phyloP scores from a whole-genome alignment of 2,888 invertebrate species.

The Eledona agricola region DNA sequence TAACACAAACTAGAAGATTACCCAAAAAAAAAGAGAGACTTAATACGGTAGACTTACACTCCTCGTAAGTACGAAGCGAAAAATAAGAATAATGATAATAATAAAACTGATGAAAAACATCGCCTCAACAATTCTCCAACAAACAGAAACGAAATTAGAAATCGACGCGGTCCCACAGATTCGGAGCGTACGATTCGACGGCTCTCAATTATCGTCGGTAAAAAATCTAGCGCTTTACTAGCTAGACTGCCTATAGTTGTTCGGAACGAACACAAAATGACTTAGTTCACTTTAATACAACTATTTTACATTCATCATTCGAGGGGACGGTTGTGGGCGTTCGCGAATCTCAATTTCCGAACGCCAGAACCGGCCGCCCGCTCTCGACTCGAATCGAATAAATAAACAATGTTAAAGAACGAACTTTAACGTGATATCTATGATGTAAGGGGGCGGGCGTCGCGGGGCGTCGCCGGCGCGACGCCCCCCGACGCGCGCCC shows the following conservation, averaged over 20 bases:
- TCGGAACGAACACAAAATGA: slow-evolving; percentile 33
- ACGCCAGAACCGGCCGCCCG: slow-evolving; percentile 35
- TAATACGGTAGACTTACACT: slow-evolving; percentile 7
- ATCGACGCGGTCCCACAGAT: background rate
- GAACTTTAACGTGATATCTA: slow-evolving; percentile 51
- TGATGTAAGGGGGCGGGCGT: slow-evolving; percentile 15
- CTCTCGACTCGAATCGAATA: slow-evolving; percentile 39
- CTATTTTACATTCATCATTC: slow-evolving; percentile 44
- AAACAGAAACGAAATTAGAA: slow-evolving; percentile 1
- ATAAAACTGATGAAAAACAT: no score
- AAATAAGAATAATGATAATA: slow-evolving; percentile 12
- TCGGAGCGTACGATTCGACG: slow-evolving; percentile 3
- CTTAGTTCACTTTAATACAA: slow-evolving; percentile 38
- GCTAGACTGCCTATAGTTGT: slow-evolving; percentile 48
- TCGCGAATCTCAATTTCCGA: slow-evolving; percentile 38
- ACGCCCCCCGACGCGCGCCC: slow-evolving; percentile 13
- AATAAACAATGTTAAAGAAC: slow-evolving; percentile 50
- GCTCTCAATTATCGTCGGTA: slow-evolving; percentile 34
- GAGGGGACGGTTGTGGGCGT: slow-evolving; percentile 36
- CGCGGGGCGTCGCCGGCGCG: slow-evolving; percentile 9
- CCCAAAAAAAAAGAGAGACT: slow-evolving; percentile 35
- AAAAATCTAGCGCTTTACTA: slow-evolving; percentile 50
- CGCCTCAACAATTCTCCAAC: slow-evolving; percentile 13
- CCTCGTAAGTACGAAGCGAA: slow-evolving; percentile 23
- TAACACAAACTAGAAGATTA: slow-evolving; percentile 42